These are phyloP conservation scores for Epinotia ramella DNA, from an alignment of 2,888 invertebrate species.

Conservation along the genomic window DNA sequence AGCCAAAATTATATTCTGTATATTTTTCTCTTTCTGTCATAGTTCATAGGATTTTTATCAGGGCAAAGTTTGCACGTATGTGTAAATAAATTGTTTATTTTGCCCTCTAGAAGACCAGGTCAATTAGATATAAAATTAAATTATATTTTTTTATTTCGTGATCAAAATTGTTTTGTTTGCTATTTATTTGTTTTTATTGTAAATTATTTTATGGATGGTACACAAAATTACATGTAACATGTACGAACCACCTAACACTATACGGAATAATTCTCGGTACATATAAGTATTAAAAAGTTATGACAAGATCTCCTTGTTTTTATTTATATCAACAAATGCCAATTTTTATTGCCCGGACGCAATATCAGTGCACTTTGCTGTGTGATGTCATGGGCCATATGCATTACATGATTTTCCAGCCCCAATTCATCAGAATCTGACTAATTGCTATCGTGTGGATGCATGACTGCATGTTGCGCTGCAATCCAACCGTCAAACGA, in stretches of 20 bases:
- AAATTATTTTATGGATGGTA: conserved; percentile 1
- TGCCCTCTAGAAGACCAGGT: not conserved
- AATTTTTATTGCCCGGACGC: no score
- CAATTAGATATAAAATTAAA: conserved; percentile 2
- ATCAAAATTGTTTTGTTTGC: conserved; percentile 3
- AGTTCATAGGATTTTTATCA: not conserved
- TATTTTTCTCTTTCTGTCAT: not conserved
- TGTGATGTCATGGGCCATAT: no score
- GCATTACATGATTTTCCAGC: no score
- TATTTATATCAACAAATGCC: not conserved
- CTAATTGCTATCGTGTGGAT: no score
- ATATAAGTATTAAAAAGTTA: conserved; percentile 27
- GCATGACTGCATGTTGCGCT: no score
- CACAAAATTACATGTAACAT: conserved; percentile 8
- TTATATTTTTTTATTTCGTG: not conserved
- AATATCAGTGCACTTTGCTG: no score
- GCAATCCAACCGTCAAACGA: no score
- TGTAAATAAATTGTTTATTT: not conserved
- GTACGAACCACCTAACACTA: conserved; percentile 11
- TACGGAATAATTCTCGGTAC: conserved; percentile 12
- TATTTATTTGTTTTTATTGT: conserved; percentile 17
- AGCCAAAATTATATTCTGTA: not conserved
- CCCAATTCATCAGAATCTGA: no score
- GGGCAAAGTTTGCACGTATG: not conserved
- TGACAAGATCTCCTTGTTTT: not conserved